Conservation (phyloP, 2,888 invertebrate genomes). For the Blomia tropicalis region DNA sequence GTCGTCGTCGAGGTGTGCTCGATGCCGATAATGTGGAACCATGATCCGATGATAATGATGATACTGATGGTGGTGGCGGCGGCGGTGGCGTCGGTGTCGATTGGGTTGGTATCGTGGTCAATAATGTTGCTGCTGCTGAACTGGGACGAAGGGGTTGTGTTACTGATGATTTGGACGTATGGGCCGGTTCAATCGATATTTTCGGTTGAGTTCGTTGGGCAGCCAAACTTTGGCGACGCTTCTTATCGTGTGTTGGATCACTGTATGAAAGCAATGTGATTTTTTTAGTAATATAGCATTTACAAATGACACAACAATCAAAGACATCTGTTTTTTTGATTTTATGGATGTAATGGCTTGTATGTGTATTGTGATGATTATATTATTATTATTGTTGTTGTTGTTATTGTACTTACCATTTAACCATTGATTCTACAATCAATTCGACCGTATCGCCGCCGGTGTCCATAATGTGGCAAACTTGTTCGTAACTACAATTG, state of each 20-base stretch:
- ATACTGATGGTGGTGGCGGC: neutral
- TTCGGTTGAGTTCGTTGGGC: neutral
- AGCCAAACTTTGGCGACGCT: neutral
- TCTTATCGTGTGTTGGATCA: neutral
- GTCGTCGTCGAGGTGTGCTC: conserved; percentile 18
- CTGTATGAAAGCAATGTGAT: neutral
- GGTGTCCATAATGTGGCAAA: conserved; percentile 70
- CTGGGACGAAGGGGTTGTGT: neutral
- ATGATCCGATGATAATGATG: neutral
- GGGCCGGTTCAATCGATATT: neutral
- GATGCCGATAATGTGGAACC: neutral
- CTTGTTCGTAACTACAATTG: conserved; percentile 83
- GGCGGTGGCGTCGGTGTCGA: neutral
- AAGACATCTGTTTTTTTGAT: too few species aligned
- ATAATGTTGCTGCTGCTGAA: conserved; percentile 5
- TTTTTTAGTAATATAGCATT: too few species aligned
- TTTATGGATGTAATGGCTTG: too few species aligned
- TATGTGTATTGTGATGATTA: too few species aligned
- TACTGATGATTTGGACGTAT: neutral
- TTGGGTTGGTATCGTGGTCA: neutral
- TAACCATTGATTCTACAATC: conserved; percentile 53
- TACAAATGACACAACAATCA: too few species aligned
- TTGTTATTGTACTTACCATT: conserved; percentile 18
- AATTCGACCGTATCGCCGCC: conserved; percentile 71
- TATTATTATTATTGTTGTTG: too few species aligned